Conservation (phyloP, 2,888 invertebrate genomes). For the Epirrhoe tristata region DNA sequence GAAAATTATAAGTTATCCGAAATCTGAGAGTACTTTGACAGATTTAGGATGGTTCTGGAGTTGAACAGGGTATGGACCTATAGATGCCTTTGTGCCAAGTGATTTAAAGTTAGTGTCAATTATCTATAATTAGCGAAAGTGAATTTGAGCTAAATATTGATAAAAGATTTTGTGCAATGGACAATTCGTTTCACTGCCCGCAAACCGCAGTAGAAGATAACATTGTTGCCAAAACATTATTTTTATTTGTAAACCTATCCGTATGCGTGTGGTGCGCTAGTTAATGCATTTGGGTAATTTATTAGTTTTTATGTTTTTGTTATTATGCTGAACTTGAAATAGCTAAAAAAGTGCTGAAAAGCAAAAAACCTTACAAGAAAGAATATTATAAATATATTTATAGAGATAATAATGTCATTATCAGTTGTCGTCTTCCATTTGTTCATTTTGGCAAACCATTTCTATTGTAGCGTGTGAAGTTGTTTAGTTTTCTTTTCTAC, state of each 20-base stretch:
- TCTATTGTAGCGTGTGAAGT: conserved; percentile 78
- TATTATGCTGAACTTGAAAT: conserved; percentile 64
- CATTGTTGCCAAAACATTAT: conserved; percentile 72
- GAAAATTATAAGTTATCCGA: conserved; percentile 50
- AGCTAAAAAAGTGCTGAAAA: conserved; percentile 62
- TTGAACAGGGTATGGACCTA: conserved; percentile 83
- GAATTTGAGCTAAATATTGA: conserved; percentile 52
- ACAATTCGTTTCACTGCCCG: conserved; percentile 60
- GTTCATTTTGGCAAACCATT: conserved; percentile 76
- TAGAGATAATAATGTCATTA: conserved; percentile 50
- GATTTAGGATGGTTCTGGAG: conserved; percentile 73
- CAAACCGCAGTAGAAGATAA: conserved; percentile 59
- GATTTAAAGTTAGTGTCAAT: conserved; percentile 84
- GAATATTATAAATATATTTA: conserved; percentile 58
- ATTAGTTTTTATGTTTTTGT: conserved; percentile 69
- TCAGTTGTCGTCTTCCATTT: conserved; percentile 78
- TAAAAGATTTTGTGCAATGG: conserved; percentile 80
- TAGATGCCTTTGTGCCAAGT: conserved; percentile 84
- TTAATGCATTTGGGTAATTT: conserved; percentile 82
- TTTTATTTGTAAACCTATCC: conserved; percentile 50
- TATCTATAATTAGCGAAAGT: conserved; percentile 76
- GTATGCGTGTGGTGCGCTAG: conserved; percentile 64
- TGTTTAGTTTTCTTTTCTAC: conserved; percentile 65
- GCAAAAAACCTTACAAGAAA: conserved; percentile 49
- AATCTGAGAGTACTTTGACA: conserved; percentile 80